Evolutionary conservation across 2,113 vertebrate species (phyloP).

Genomic region (Caranx melampygus): DNA sequence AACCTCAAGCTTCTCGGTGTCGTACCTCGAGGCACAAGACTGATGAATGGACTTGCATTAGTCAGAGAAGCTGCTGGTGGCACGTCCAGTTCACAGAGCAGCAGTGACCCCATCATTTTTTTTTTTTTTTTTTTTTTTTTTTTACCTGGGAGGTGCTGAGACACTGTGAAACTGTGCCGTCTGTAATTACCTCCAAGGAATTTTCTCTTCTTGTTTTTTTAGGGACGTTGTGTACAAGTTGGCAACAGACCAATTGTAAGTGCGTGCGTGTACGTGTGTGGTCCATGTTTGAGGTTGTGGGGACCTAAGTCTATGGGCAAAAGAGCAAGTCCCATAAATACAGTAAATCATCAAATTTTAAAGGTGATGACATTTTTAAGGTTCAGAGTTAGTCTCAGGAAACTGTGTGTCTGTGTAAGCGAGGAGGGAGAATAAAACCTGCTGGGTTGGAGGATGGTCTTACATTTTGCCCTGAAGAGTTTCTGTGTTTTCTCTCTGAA

Average conservation of each 20-base stretch:
- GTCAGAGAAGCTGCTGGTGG: background rate
- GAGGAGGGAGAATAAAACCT: constrained; percentile 25
- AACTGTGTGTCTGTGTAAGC: background rate
- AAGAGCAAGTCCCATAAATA: too few relatives aligned
- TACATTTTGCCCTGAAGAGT: constrained; percentile 27
- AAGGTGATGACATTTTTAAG: too few relatives aligned
- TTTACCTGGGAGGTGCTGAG: background rate
- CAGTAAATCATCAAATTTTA: too few relatives aligned
- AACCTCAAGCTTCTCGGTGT: background rate
- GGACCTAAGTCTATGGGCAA: too few relatives aligned
- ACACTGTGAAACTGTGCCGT: background rate
- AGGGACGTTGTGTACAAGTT: constrained; percentile 10
- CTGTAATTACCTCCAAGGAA: constrained; percentile 12
- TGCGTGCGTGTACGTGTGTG: too few relatives aligned
- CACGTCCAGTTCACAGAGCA: too few relatives aligned
- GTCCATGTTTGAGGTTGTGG: too few relatives aligned
- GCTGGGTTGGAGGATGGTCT: constrained; percentile 31
- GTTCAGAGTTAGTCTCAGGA: too few relatives aligned
- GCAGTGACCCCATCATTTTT: background rate
- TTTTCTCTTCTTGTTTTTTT: background rate
- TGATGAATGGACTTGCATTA: background rate
- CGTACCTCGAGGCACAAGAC: background rate
- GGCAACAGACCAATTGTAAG: background rate
- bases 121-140: too few relatives aligned
- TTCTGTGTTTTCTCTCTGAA: constrained; percentile 15